Percentiles rank a stretch among this genome's conserved stretches.
phyloP scores from a whole-genome alignment of 2,888 invertebrate species.

The Erebia aethiops region DNA sequence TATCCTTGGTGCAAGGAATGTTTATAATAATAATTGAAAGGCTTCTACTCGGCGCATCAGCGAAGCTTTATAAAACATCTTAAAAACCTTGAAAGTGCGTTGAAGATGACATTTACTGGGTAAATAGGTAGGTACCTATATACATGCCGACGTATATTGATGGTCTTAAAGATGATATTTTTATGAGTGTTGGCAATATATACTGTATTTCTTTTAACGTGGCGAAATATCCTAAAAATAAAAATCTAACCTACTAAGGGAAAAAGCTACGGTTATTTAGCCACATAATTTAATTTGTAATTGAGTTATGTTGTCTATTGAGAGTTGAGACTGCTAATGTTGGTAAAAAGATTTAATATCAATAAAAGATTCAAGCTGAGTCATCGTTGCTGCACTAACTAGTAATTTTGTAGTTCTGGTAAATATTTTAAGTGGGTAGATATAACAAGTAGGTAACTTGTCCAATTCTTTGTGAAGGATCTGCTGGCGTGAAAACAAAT shows the following conservation, averaged over 20 bases:
- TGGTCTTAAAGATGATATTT: not conserved
- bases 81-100: constrained; percentile 26
- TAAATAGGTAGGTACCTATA: not conserved
- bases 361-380: not conserved
- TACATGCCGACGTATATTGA: not conserved
- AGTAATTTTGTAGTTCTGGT: not conserved
- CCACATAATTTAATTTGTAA: no score
- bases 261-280: no score
- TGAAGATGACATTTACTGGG: constrained; percentile 25
- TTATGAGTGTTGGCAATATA: not conserved
- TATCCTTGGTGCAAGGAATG: constrained; percentile 24
- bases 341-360: no score
- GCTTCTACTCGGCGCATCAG: constrained; percentile 28
- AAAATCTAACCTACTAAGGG: no score
- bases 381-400: not conserved
- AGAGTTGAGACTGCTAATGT: no score
- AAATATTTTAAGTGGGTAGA: not conserved
- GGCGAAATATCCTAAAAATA: not conserved
- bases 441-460: not conserved
- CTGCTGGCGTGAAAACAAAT: constrained; percentile 50
- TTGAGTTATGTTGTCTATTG: no score
- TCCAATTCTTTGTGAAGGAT: constrained; percentile 30
- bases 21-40: constrained; percentile 24
- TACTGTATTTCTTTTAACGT: not conserved
- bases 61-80: constrained; percentile 36